A percentile compares a stretch with the other conserved stretches of the same genome.
Evolutionary conservation across 1,140 invertebrate genomes (phyloP).

Genomic region (Gryllus bimaculatus): DNA sequence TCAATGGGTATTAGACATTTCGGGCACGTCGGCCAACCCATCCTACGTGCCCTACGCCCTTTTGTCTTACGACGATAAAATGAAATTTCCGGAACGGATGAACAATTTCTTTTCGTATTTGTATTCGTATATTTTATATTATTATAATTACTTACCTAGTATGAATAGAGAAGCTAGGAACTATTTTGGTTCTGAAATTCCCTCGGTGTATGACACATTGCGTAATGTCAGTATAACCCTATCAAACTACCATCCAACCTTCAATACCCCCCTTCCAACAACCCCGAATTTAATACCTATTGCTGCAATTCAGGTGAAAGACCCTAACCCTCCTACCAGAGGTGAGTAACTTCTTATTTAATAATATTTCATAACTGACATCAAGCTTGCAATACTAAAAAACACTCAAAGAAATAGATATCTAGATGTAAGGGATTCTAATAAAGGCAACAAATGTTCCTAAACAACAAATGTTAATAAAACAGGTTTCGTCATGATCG

Average conservation of each 20-base stretch:
- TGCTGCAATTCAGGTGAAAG: conserved; percentile 27
- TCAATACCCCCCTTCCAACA: conserved; percentile 22
- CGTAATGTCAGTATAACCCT: conserved; percentile 26
- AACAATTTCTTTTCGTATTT: conserved; percentile 22
- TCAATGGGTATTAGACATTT: not conserved
- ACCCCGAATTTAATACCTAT: conserved; percentile 19
- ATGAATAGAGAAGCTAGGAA: not conserved
- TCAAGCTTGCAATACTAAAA: too few species aligned
- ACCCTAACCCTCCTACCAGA: conserved; percentile 21
- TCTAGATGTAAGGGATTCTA: too few species aligned
- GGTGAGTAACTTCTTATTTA: not conserved
- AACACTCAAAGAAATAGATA: too few species aligned
- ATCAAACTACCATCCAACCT: conserved; percentile 26
- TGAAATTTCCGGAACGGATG: conserved; percentile 36
- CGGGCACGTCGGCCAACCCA: not conserved
- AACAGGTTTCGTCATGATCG: too few species aligned
- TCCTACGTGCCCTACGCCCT: conserved; percentile 29
- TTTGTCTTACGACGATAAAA: conserved; percentile 28
- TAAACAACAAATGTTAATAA: too few species aligned
- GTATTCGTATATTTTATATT: not conserved
- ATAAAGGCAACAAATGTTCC: too few species aligned
- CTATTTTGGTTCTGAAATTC: conserved; percentile 10
- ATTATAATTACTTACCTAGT: not conserved
- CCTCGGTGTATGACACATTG: conserved; percentile 23
- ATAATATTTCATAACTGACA: too few species aligned